Conservation (phyloP, 2,797 vertebrate genomes). For the Phyllotis vaccarum region DNA sequence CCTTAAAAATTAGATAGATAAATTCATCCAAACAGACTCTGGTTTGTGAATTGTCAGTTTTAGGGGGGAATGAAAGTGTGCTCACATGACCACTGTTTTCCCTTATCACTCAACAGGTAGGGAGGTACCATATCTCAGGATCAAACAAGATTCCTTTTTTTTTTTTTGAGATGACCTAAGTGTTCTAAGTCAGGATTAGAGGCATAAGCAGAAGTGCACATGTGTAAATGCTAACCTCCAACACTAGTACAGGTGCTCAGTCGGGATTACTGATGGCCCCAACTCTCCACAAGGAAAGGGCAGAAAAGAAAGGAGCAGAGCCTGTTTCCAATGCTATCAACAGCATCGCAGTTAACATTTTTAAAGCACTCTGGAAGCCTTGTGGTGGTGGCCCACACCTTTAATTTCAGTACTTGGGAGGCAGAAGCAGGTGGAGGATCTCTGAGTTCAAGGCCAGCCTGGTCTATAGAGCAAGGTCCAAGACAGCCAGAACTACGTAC, state of each 20-base stretch:
- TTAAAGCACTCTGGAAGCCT: background rate
- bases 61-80: background rate
- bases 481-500: background rate
- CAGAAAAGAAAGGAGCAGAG: background rate
- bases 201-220: background rate
- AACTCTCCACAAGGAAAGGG: background rate
- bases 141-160: background rate
- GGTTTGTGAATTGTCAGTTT: background rate
- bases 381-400: background rate
- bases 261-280: background rate
- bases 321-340: background rate
- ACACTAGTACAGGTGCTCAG: background rate
- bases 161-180: background rate
- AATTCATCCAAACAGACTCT: background rate
- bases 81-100: background rate
- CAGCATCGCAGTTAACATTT: background rate
- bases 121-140: background rate
- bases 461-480: background rate
- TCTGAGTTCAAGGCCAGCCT: background rate
- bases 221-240: no score
- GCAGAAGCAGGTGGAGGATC: background rate
- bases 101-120: no score
- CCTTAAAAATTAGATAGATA: background rate
- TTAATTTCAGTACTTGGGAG: background rate
- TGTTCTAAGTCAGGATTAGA: background rate